Conservation (phyloP, 2,888 invertebrate genomes). For the Blomia tropicalis region DNA sequence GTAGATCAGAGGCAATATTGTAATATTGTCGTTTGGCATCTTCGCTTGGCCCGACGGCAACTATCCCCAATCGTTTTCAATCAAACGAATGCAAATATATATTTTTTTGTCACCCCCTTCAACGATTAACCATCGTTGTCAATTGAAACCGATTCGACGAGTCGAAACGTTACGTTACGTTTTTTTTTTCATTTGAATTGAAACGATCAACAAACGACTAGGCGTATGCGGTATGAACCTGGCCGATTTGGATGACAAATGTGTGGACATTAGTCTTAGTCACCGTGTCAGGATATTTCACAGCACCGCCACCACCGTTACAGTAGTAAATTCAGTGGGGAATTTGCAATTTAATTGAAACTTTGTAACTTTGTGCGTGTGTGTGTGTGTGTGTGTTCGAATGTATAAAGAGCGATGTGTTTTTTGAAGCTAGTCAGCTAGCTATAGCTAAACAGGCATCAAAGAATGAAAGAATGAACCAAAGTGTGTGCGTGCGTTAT, state of each 20-base stretch:
- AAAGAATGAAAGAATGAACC: too few relatives aligned
- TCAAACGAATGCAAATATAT: too few relatives aligned
- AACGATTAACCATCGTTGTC: too few relatives aligned
- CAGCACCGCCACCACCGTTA: neutral
- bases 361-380: neutral
- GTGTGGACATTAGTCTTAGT: conserved; percentile 12
- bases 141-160: too few relatives aligned
- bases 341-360: conserved; percentile 14
- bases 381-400: neutral
- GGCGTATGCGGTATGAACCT: too few relatives aligned
- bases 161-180: too few relatives aligned
- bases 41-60: neutral
- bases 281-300: neutral
- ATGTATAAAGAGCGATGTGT: too few relatives aligned
- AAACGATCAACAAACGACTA: too few relatives aligned
- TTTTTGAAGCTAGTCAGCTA: too few relatives aligned
- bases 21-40: neutral
- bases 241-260: conserved; percentile 12
- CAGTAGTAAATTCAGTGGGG: neutral
- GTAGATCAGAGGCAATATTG: neutral
- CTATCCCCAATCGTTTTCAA: neutral
- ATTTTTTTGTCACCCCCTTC: conserved; percentile 13
- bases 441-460: too few relatives aligned
- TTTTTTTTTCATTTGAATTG: too few relatives aligned
- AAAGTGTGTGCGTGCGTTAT: too few relatives aligned